Conservation (phyloP, 2,113 vertebrate species). For the Paralichthys olivaceus region DNA sequence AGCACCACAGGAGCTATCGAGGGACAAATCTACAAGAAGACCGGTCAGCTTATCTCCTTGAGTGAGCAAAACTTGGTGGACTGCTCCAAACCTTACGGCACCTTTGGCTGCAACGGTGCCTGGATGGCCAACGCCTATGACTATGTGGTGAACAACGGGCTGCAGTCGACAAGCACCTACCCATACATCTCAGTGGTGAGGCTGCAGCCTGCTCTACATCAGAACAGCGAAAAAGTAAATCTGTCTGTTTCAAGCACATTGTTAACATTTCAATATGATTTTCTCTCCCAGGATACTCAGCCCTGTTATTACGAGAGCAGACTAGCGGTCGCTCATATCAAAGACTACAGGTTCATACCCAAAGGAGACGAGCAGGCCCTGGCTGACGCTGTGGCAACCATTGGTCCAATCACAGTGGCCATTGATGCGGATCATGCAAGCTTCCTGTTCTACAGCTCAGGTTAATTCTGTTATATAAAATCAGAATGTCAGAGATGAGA, state of each 20-base stretch:
- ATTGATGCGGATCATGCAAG: conserved; percentile 82
- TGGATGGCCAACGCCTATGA: conserved; percentile 85
- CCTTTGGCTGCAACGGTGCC: conserved; percentile 82
- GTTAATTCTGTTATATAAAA: conserved; percentile 40
- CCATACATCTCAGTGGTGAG: conserved; percentile 83
- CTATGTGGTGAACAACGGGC: conserved; percentile 80
- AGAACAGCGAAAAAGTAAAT: neutral
- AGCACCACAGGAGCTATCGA: conserved; percentile 86
- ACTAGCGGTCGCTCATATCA: conserved; percentile 75
- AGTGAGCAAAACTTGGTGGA: conserved; percentile 86
- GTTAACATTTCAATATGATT: neutral
- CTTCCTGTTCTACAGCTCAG: conserved; percentile 86
- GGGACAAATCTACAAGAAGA: conserved; percentile 81
- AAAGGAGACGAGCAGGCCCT: conserved; percentile 82
- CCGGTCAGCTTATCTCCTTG: conserved; percentile 79
- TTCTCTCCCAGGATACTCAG: conserved; percentile 77
- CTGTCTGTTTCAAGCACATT: neutral
- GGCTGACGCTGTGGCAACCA: conserved; percentile 81
- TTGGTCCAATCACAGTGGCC: conserved; percentile 84
- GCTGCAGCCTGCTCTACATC: neutral
- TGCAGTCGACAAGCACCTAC: conserved; percentile 77
- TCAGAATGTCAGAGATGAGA: neutral
- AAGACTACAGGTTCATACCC: conserved; percentile 81
- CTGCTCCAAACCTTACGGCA: conserved; percentile 81
- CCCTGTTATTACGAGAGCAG: conserved; percentile 81